These are phyloP conservation scores for Xestia rhomboidea DNA, from an alignment of 2,888 invertebrate genomes.

Conservation along the genomic window DNA sequence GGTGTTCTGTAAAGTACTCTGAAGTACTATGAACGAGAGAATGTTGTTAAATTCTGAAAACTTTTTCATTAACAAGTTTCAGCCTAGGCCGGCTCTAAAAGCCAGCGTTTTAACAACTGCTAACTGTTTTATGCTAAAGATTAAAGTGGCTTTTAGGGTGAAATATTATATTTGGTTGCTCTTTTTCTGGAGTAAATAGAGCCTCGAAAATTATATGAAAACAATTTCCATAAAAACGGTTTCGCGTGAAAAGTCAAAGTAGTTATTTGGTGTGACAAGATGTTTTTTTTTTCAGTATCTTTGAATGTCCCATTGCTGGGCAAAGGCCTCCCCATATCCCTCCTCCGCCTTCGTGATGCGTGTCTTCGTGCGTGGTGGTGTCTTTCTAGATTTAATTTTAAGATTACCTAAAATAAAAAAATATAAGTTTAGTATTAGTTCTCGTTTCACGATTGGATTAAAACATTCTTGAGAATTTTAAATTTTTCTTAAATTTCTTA, in stretches of 20 bases:
- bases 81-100: conserved; percentile 46
- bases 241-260: background rate
- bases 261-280: background rate
- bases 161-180: conserved; percentile 24
- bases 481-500: too few relatives aligned
- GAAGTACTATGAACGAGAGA: conserved; percentile 26
- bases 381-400: too few relatives aligned
- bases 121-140: conserved; percentile 38
- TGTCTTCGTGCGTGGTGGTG: too few relatives aligned
- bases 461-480: too few relatives aligned
- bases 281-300: too few relatives aligned
- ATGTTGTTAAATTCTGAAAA: conserved; percentile 46
- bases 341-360: too few relatives aligned
- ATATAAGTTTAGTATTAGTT: too few relatives aligned
- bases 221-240: background rate
- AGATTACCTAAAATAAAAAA: too few relatives aligned
- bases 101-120: conserved; percentile 38
- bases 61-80: conserved; percentile 57
- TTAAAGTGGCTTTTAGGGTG: conserved; percentile 28
- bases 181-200: background rate
- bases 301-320: too few relatives aligned
- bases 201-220: background rate
- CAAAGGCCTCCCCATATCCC: too few relatives aligned
- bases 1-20: conserved; percentile 35
- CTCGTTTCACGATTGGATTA: too few relatives aligned